phyloP scores from a whole-genome alignment of 2,888 invertebrate genomes.

The Volucella inflata region DNA sequence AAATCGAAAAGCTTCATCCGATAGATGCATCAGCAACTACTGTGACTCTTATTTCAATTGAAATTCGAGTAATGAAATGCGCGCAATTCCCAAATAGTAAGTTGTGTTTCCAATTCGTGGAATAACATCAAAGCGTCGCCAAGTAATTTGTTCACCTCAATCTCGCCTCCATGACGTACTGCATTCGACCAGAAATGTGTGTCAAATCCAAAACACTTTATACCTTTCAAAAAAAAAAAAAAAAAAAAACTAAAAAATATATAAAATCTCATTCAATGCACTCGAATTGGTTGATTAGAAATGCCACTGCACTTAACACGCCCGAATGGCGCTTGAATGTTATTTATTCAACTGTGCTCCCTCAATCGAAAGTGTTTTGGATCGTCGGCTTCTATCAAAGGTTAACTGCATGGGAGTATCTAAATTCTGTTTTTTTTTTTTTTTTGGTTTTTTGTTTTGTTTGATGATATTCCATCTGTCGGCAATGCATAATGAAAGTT shows the following conservation, averaged over 20 bases:
- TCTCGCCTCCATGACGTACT: background rate
- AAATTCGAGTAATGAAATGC: background rate
- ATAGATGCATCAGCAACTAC: conserved; percentile 23
- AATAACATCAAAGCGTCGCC: conserved; percentile 37
- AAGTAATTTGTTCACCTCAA: conserved; percentile 10
- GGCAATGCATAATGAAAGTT: conserved; percentile 14
- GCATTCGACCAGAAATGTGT: conserved; percentile 19
- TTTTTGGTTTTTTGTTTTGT: background rate
- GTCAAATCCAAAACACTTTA: conserved; percentile 21
- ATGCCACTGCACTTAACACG: conserved; percentile 58
- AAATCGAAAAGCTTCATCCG: background rate
- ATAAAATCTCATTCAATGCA: background rate
- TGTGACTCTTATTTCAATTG: conserved; percentile 9
- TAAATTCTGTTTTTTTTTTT: too few species aligned
- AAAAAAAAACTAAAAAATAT: too few species aligned
- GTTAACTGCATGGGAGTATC: background rate
- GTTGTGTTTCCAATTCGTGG: background rate
- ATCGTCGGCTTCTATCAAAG: conserved; percentile 38
- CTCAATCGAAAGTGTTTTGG: conserved; percentile 37
- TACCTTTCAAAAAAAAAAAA: background rate
- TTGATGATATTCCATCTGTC: conserved; percentile 27
- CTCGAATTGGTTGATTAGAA: conserved; percentile 19
- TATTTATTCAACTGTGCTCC: conserved; percentile 53
- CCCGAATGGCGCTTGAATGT: conserved; percentile 56
- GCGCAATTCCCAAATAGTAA: background rate